phyloP scores from a whole-genome alignment of 2,113 vertebrate species.

The Sinocyclocheilus rhinocerous region DNA sequence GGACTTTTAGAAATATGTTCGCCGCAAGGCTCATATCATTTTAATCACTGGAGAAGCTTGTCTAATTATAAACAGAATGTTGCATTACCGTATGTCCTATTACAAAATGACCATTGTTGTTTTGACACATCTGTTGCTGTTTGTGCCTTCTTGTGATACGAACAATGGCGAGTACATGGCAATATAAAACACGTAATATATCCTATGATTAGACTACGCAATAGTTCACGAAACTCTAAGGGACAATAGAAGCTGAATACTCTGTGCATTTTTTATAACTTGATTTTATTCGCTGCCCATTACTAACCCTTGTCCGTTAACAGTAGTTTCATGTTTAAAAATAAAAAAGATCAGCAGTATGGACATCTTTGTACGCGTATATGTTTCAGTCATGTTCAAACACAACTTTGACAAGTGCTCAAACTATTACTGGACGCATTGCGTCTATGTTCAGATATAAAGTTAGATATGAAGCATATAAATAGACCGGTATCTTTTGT shows the following conservation, averaged over 20 bases:
- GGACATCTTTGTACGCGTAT: background rate
- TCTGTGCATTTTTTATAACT: background rate
- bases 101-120: constrained; percentile 45
- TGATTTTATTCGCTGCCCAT: background rate
- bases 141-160: constrained; percentile 2
- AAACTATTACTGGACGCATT: constrained; percentile 21
- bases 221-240: background rate
- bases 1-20: constrained; percentile 17
- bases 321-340: background rate
- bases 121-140: constrained; percentile 36
- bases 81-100: constrained; percentile 20
- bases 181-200: background rate
- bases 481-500: constrained; percentile 6
- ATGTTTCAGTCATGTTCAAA: background rate
- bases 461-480: constrained; percentile 19
- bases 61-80: constrained; percentile 32
- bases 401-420: constrained; percentile 7
- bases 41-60: background rate
- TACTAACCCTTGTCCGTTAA: background rate
- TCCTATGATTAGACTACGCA: background rate
- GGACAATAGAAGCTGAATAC: background rate
- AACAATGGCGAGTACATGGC: background rate
- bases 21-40: constrained; percentile 29
- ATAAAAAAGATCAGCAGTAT: background rate
- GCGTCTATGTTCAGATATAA: constrained; percentile 13